Percentiles rank a stretch among this genome's conserved stretches.
phyloP scores from a whole-genome alignment of 2,797 vertebrate species.

The Lagodon rhomboides region DNA sequence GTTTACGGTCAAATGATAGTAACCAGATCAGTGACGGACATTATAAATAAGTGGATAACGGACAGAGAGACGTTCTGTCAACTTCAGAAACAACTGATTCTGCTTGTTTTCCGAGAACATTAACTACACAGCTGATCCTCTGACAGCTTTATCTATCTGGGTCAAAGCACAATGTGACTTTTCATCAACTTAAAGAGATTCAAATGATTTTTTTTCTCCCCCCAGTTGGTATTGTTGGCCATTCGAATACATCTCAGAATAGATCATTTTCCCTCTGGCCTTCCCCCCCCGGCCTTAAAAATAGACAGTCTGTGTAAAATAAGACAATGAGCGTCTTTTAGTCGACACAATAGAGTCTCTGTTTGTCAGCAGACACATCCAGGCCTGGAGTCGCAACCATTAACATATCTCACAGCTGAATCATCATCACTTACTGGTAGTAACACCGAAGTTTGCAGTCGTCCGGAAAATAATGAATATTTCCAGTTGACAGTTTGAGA shows the following conservation, averaged over 20 bases:
- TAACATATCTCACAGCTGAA: constrained; percentile 79
- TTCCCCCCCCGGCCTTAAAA: constrained; percentile 60
- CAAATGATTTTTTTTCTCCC: constrained; percentile 11
- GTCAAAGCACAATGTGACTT: constrained; percentile 62
- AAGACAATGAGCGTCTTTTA: constrained; percentile 74
- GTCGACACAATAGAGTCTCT: constrained; percentile 66
- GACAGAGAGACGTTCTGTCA: constrained; percentile 11
- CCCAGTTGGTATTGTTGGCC: constrained; percentile 33
- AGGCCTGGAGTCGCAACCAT: constrained; percentile 70
- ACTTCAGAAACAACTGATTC: constrained; percentile 35
- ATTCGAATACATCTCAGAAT: constrained; percentile 63
- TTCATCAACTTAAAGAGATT: constrained; percentile 53
- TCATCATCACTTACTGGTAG: constrained; percentile 74
- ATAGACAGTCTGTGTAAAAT: constrained; percentile 66
- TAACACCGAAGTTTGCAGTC: constrained; percentile 54
- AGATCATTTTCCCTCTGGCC: constrained; percentile 50
- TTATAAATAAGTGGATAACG: constrained; percentile 14
- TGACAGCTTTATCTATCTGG: constrained; percentile 49
- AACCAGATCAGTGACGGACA: neutral
- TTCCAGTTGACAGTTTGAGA: constrained; percentile 44
- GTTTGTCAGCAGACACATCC: constrained; percentile 71
- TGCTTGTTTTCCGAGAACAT: constrained; percentile 26
- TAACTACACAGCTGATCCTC: constrained; percentile 33
- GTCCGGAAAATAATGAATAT: constrained; percentile 44
- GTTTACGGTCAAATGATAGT: constrained; percentile 21